A percentile compares a stretch with the other conserved stretches of the same genome.
phyloP scores from a whole-genome alignment of 2,797 vertebrate genomes.

The Pipistrellus pygmaeus region DNA sequence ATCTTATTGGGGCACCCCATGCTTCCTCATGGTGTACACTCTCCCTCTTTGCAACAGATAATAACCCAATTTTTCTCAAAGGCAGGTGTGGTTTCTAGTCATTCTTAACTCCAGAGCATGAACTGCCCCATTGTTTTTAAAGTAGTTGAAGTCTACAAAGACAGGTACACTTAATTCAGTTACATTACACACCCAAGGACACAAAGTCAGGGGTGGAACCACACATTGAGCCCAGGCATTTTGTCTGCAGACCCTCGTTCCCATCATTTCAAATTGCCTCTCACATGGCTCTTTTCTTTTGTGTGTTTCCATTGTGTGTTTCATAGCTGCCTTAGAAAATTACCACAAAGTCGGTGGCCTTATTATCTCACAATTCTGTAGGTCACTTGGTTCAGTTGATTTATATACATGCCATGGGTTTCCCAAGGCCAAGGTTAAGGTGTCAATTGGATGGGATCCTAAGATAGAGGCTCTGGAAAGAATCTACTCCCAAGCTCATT shows the following conservation, averaged over 20 bases:
- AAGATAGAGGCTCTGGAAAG: not conserved
- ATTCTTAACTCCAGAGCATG: not conserved
- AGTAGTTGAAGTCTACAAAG: not conserved
- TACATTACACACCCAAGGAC: not conserved
- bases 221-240: not conserved
- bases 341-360: not conserved
- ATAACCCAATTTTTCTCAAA: not conserved
- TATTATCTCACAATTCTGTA: not conserved
- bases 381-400: not conserved
- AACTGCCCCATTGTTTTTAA: not conserved
- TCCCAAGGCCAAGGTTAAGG: not conserved
- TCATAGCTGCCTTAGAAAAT: not conserved
- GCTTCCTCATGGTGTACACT: not conserved
- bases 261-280: not conserved
- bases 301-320: not conserved
- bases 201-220: no score
- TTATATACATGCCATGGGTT: not conserved
- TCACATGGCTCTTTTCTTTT: not conserved
- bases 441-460: rapidly evolving
- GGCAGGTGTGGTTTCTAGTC: not conserved
- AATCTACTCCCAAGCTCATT: not conserved
- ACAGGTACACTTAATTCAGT: not conserved
- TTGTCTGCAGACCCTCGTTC: not conserved
- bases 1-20: rapidly evolving
- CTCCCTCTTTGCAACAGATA: not conserved